These are phyloP conservation scores for Porites lobata DNA, from an alignment of 92 coral and sea anemone species.

Conservation along the genomic window DNA sequence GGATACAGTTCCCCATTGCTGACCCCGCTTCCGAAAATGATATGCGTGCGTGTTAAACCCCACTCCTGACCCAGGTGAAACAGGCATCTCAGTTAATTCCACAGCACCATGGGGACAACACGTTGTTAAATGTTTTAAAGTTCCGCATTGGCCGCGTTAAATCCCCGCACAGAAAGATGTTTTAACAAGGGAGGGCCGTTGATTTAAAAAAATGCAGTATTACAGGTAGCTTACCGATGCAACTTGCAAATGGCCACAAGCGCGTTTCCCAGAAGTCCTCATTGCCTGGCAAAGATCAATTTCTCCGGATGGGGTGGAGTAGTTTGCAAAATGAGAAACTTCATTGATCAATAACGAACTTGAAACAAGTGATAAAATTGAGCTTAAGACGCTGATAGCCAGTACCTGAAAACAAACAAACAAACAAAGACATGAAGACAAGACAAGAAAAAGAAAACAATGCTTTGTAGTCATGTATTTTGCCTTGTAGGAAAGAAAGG, in stretches of 20 bases:
- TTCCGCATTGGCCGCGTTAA: no score
- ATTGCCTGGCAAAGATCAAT: slow-evolving; percentile 35
- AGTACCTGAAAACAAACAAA: slow-evolving; percentile 26
- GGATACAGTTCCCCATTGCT: no score
- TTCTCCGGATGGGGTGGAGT: slow-evolving; percentile 26
- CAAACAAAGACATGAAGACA: not conserved
- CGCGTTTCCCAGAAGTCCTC: slow-evolving; percentile 34
- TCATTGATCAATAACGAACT: slow-evolving; percentile 50
- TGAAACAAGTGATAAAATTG: slow-evolving; percentile 40
- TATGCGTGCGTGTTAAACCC: no score
- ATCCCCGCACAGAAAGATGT: no score
- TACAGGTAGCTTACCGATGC: slow-evolving; percentile 34
- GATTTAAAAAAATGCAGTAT: no score
- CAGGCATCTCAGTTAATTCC: no score
- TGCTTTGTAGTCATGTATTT: not conserved
- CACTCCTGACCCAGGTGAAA: no score
- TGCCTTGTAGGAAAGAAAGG: no score
- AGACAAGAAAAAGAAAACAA: not conserved
- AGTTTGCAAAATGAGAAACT: slow-evolving; percentile 43
- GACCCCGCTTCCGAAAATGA: no score
- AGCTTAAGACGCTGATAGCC: slow-evolving; percentile 32
- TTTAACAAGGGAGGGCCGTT: no score
- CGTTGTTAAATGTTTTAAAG: no score
- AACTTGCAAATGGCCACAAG: slow-evolving; percentile 61
- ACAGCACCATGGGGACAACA: no score